Base-by-base conservation (phyloP, 2,797 vertebrate genomes). In the Ctenosaura bakeri region DNA sequence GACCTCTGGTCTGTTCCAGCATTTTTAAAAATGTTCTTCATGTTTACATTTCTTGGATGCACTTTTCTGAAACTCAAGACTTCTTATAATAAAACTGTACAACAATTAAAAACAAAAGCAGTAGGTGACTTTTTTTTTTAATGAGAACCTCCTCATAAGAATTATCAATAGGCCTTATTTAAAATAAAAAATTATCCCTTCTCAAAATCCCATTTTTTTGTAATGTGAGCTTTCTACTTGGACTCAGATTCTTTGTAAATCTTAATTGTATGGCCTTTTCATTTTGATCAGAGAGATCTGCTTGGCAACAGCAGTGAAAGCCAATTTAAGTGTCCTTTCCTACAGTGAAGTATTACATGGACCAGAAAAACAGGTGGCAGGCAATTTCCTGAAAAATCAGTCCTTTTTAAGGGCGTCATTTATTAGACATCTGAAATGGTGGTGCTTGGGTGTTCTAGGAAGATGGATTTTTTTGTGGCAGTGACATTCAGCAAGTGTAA, bases 331-430 rank as follows among this genome's bases (percentile, higher is more conserved):
- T 64, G 4, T 20, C 56, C 52, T 86, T 69, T n/a, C 26, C 62
- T 56, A 69, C n/a, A 73, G 24, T 62, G 78, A 73, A 46, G 35
- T 81, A 62, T 20, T 56, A 9, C 12, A 85, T 89, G 24, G 26
- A 85, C 12, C 38, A 32, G 69, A 79, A 73, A 83, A 78, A 14
- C 56, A 84, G 22, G 42, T 78, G 50, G 16, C 77, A 80, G 64
- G 32, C 50, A 85, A 78, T 85, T 79, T 89, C 59, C 59, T 69
- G 46, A 85, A 85, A 85, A 90, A 86, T 73, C 52, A n/a, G 62
- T 54, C 6, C 74, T 59, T 50, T 80, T 81, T 64, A 46, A 73
- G 35, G 52, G 52, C 38, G 16, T 35, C 20, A 52, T 77, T 52
- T 78, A 32, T 85, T 78, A 78, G 46, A 26, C 24, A 78, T 22